Evolutionary conservation across 2,797 vertebrate species (phyloP).

Genomic region (Tiaroga cobitis): DNA sequence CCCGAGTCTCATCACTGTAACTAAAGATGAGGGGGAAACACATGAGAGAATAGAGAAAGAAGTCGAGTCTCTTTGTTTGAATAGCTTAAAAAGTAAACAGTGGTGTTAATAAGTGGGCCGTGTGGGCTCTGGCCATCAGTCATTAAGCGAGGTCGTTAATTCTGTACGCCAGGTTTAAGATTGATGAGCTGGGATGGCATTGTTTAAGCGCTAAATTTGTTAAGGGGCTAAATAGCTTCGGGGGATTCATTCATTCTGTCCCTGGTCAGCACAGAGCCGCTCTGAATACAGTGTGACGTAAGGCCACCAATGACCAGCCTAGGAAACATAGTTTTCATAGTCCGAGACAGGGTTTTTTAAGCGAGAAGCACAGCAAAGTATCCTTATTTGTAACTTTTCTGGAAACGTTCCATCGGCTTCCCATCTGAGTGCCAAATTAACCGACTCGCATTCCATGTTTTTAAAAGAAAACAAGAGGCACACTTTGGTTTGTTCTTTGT

Average conservation of each 20-base stretch:
- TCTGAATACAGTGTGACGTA: conserved; percentile 14
- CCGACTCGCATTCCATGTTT: conserved; percentile 47
- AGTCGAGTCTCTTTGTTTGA: conserved; percentile 57
- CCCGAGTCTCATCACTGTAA: conserved; percentile 44
- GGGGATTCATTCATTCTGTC: conserved; percentile 26
- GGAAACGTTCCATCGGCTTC: conserved; percentile 16
- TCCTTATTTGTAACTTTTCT: conserved; percentile 28
- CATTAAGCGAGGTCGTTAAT: conserved; percentile 75
- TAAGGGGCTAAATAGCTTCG: conserved; percentile 38
- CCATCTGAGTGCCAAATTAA: conserved; percentile 22
- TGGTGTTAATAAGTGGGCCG: conserved; percentile 70
- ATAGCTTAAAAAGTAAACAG: conserved; percentile 67
- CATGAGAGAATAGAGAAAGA: conserved; percentile 46
- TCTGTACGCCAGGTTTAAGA: conserved; percentile 62
- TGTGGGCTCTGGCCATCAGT: conserved; percentile 72
- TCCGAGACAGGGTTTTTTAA: not conserved
- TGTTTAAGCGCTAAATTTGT: conserved; percentile 55
- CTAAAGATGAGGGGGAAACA: conserved; percentile 49
- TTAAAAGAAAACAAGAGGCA: conserved; percentile 57
- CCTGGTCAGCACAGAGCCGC: not conserved
- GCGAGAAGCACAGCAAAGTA: not conserved
- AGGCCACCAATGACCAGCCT: not conserved
- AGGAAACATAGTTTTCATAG: conserved; percentile 22
- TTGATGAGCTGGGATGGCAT: conserved; percentile 41
- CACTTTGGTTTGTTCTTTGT: conserved; percentile 53